These are phyloP conservation scores for Carcina quercana DNA, from an alignment of 2,888 invertebrate genomes.

Conservation along the genomic window DNA sequence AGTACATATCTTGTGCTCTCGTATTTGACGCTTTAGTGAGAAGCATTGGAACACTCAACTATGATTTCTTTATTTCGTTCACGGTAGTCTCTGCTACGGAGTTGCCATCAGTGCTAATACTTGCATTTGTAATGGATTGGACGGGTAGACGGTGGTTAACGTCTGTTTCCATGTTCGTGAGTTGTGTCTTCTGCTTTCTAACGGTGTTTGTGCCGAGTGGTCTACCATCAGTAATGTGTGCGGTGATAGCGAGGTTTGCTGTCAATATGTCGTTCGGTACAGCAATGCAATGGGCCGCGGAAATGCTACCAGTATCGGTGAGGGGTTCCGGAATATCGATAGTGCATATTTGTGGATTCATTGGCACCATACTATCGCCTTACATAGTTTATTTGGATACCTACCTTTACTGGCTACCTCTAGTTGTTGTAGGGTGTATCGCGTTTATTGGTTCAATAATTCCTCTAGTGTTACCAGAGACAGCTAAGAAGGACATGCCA, in stretches of 20 bases:
- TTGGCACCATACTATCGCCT: conserved; percentile 39
- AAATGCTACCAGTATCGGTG: conserved; percentile 41
- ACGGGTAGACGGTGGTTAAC: conserved; percentile 44
- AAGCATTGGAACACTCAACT: conserved; percentile 36
- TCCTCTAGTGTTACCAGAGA: conserved; percentile 24
- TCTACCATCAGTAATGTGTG: conserved; percentile 32
- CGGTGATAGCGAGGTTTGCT: conserved; percentile 39
- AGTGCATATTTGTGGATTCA: conserved; percentile 39
- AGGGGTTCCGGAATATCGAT: conserved; percentile 40
- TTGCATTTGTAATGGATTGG: conserved; percentile 41
- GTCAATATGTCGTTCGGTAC: conserved; percentile 39
- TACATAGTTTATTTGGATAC: conserved; percentile 28
- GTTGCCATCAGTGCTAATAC: conserved; percentile 37
- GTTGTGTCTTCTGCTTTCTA: conserved; percentile 33
- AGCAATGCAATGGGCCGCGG: conserved; percentile 42
- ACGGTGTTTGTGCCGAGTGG: conserved; percentile 32
- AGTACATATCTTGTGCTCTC: conserved; percentile 36
- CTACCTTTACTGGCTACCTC: conserved; percentile 22
- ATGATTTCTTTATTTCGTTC: conserved; percentile 45
- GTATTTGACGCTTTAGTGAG: conserved; percentile 42
- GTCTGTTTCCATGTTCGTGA: conserved; percentile 26
- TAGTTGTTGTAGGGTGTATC: conserved; percentile 21
- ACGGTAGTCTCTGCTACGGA: conserved; percentile 43
- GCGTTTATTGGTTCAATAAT: conserved; percentile 20
- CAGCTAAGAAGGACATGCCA: conserved; percentile 30